Conservation (phyloP, 2,113 vertebrate species). For the Zosterops hypoxanthus region DNA sequence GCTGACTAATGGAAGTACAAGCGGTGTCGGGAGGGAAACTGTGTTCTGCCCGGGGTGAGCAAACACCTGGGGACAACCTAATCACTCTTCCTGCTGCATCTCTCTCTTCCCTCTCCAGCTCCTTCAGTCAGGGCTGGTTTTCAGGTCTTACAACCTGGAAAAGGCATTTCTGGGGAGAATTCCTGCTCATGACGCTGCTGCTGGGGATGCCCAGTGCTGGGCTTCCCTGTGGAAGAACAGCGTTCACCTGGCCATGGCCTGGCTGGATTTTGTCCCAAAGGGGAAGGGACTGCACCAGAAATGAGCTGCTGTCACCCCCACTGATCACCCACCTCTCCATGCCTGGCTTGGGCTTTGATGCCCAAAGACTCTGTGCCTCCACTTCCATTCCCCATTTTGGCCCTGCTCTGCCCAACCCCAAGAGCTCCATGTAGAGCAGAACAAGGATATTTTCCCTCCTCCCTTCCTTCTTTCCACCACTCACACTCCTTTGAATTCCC, state of each 20-base stretch:
- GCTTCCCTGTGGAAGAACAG: not conserved
- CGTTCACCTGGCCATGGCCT: fast-evolving
- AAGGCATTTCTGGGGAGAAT: not conserved
- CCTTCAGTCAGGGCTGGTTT: not conserved
- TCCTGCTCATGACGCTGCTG: fast-evolving
- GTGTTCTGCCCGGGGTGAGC: constrained; percentile 32
- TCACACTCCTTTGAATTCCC: not conserved
- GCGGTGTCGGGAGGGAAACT: constrained; percentile 34
- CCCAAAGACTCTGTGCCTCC: not conserved
- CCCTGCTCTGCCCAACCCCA: not conserved
- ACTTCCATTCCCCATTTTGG: not conserved
- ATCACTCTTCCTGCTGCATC: constrained; percentile 31
- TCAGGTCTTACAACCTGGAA: not conserved
- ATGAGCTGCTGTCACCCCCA: not conserved
- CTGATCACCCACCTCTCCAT: fast-evolving
- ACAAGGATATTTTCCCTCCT: not conserved
- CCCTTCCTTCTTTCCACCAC: not conserved
- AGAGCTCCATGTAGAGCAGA: fast-evolving
- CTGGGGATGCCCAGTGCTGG: fast-evolving
- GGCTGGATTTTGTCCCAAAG: not conserved
- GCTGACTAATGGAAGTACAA: constrained; percentile 67
- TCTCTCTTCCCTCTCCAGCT: constrained; percentile 1
- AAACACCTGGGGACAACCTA: constrained; percentile 57
- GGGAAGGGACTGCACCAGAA: not conserved
- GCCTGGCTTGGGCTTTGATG: fast-evolving